Evolutionary conservation across 2,113 vertebrate genomes (phyloP), one percentile per base, ranked within the genome.

Genomic region (Stictonetta naevosa): DNA sequence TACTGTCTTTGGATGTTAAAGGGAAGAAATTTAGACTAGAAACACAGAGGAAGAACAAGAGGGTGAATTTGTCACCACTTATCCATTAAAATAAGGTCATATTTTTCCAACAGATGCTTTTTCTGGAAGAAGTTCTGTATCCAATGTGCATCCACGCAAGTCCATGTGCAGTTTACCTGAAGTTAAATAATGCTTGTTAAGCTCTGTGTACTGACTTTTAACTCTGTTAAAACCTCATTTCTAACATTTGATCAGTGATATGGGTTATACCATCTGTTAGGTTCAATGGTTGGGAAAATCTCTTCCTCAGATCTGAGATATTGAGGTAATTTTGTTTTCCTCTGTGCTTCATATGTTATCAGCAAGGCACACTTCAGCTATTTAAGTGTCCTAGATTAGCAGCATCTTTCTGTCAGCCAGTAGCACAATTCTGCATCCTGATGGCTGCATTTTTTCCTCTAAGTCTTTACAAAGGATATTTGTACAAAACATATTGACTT

Each of bases 391-490:
- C 13, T 42, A 64, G 10, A 23, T 56, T 34, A 74, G 56, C 33
- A 75, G 13, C 40, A 59, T 4, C 11, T 7, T 31, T 21, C 0
- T 64, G 13, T 71, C 1, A 0, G 8, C 9, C 78, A 62, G 58
- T 19, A 79, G 34, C 40, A 77, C 4, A 62, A 44, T n/a, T 67
- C 59, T 50, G 64, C 40, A 53, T 50, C 36, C 19, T 28, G 26
- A 16, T 0, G 3, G 53, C 13, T 23, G 36, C 29, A 56, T 1
- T 74, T 44, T 83, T 67, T 67, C 46, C 28, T 28, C 14, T 64
- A 93, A 93, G 28, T 21, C 55, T 77, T 74, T 86, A 52, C 8
- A 71, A 77, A 68, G 60, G 53, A 46, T 71, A 59, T 55, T 44
- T 77, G n/a, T 55, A 40, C 55, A 53, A 80, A 92, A 74, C 12